Evolutionary conservation across 2,888 invertebrate species (phyloP), one percentile per base, ranked within the genome.

Genomic region (Oeneis ivallda): DNA sequence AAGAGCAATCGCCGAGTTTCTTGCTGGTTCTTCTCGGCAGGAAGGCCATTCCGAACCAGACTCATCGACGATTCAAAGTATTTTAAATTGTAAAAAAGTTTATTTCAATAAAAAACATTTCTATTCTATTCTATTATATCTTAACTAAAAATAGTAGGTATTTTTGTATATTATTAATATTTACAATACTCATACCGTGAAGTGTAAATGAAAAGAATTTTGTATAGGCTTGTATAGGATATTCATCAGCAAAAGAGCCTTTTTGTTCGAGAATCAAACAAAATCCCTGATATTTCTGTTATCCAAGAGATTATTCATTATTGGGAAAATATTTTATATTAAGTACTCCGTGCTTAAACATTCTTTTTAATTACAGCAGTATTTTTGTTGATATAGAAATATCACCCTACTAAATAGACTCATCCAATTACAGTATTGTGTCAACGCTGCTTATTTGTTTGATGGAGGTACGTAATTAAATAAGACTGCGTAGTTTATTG

Each of bases 191-290:
- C n/a, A n/a, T n/a, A n/a, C n/a, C n/a, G n/a, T 19, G 64, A 64
- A 64, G 69, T 64, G 64, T 56, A 45, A 62, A 62, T 62, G 64
- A 62, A 39, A 37, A 43, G 32, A 54, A 60, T 64, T 41, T 64
- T 64, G 59, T 62, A 64, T 64, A 45, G 45, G 64, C 37, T 64
- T 64, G 59, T 62, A 64, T 64, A 45, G 45, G 64, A 54, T 47
- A 64, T 67, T 64, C n/a, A 62, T 66, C 57, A 45, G 45, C 34
- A 17, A 49, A n/a, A 54, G 56, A 63, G 54, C 45, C 54, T 15
- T 67, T 67, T 64, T 60, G 64, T 52, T 59, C 67, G 56, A 64
- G 67, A 26, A 45, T 67, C 50, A 56, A 49, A 54, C 19, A 37
- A 50, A 41, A 60, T 60, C 60, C 56, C 45, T 61, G 64, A 60